A percentile compares a stretch with the other conserved stretches of the same genome.
Conservation (phyloP, 1,140 invertebrate genomes). For the Brachionus rotundiformis region DNA sequence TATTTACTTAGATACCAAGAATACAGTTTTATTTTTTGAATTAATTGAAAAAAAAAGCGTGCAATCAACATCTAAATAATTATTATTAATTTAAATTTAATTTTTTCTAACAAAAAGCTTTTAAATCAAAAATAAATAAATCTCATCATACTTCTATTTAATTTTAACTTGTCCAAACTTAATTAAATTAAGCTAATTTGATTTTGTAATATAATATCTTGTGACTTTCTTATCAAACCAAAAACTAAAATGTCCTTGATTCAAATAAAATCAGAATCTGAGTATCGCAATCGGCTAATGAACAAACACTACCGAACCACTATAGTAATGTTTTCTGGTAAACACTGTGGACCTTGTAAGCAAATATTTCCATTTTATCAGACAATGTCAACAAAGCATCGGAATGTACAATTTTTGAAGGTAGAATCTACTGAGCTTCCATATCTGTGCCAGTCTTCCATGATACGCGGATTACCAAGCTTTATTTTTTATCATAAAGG, state of each 20-base stretch:
- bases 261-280: constrained; percentile 6
- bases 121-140: no score
- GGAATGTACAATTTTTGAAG: constrained; percentile 25
- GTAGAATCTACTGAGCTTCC: constrained; percentile 1
- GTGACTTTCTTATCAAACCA: neutral
- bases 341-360: constrained; percentile 33
- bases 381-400: neutral
- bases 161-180: no score
- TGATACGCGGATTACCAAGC: neutral
- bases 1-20: no score
- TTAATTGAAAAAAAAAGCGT: no score
- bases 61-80: no score
- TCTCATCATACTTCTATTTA: no score
- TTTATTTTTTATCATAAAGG: constrained; percentile 41
- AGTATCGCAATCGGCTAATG: neutral
- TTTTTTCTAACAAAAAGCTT: no score
- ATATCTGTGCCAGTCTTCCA: neutral
- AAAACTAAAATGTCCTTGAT: neutral
- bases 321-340: constrained; percentile 32
- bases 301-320: neutral
- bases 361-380: constrained; percentile 39
- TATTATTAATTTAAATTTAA: no score
- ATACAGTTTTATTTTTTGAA: no score
- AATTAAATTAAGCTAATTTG: no score
- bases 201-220: no score